A percentile compares a stretch with the other conserved stretches of the same genome.
Conservation (phyloP, 2,113 vertebrate species). For the Ahaetulla prasina region DNA sequence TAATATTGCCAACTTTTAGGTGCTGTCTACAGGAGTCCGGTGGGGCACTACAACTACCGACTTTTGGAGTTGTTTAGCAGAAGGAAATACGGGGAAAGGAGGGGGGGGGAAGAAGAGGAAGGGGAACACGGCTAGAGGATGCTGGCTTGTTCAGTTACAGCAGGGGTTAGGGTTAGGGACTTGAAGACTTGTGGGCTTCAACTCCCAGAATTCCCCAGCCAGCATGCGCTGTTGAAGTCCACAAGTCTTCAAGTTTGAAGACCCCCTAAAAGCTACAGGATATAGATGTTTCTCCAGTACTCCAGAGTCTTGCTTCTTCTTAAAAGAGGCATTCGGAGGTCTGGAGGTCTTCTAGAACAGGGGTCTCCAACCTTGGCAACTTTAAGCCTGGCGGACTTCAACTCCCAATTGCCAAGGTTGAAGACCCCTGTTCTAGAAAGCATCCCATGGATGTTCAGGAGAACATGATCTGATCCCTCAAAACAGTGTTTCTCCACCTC, state of each 20-base stretch:
- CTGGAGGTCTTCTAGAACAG: not conserved
- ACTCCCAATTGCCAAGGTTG: too few species aligned
- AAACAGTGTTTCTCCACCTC: too few species aligned
- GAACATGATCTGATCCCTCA: too few species aligned
- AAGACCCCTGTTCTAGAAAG: too few species aligned
- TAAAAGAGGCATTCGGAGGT: not conserved
- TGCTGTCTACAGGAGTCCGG: rapidly evolving
- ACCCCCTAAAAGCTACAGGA: not conserved
- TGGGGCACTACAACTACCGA: not conserved
- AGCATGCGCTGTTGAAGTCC: not conserved
- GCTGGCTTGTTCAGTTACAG: not conserved
- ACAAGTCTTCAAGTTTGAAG: not conserved
- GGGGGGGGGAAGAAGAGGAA: not conserved
- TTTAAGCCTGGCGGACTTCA: too few species aligned
- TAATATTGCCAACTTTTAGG: not conserved
- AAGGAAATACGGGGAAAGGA: not conserved
- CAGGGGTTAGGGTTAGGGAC: not conserved
- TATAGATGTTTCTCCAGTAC: not conserved
- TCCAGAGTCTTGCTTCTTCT: not conserved
- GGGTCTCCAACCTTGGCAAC: too few species aligned
- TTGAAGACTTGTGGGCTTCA: not conserved
- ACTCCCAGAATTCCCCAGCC: not conserved
- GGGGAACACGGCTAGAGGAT: not conserved
- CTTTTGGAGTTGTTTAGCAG: rapidly evolving
- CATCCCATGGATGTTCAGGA: too few species aligned